Evolutionary conservation across 2,888 invertebrate species (phyloP).

Genomic region (Cosmia pyralina): DNA sequence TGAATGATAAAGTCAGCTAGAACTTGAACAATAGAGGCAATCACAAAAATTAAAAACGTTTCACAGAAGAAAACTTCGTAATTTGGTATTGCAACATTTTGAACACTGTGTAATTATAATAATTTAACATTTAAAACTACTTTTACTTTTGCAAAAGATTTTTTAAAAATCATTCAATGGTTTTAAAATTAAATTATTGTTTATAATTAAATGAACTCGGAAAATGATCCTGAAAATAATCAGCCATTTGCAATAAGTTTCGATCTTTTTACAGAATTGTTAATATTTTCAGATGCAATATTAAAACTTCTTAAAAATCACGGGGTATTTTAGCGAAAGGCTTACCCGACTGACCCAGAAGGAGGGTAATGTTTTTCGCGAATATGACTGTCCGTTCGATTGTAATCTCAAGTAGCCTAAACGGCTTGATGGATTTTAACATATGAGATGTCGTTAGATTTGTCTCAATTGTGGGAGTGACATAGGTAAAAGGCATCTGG

Average conservation of each 20-base stretch:
- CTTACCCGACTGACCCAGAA: no score
- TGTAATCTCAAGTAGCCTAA: no score
- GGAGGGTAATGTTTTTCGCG: no score
- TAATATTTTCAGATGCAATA: neutral
- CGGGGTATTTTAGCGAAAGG: neutral
- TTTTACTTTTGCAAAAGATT: constrained; percentile 3
- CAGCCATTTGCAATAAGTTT: neutral
- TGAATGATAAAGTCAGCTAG: constrained; percentile 69
- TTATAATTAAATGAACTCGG: neutral
- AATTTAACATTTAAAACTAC: constrained; percentile 33
- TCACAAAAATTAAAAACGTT: constrained; percentile 68
- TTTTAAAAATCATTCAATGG: neutral
- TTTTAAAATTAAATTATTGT: neutral
- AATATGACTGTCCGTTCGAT: no score
- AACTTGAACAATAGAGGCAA: constrained; percentile 72
- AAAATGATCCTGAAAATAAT: neutral
- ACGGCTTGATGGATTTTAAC: no score
- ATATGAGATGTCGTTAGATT: no score
- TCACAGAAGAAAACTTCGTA: constrained; percentile 53
- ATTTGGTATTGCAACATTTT: constrained; percentile 56
- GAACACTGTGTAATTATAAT: constrained; percentile 39
- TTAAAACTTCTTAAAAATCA: neutral
- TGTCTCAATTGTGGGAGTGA: no score
- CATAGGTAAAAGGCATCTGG: no score
- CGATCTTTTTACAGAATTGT: neutral